Conservation (phyloP, 2,888 invertebrate genomes). For the Euphydryas editha region DNA sequence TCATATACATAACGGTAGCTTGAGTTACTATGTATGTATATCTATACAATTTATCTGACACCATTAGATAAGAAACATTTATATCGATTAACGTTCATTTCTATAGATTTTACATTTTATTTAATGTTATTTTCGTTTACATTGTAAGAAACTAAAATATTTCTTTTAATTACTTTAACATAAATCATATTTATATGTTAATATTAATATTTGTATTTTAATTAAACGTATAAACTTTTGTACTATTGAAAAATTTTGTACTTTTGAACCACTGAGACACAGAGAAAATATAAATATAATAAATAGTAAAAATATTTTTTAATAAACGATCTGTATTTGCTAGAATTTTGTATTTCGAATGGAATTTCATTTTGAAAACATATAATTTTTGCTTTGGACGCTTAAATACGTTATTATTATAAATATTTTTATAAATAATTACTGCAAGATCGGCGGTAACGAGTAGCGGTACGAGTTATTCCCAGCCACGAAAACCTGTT, state of each 20-base stretch:
- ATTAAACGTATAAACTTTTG: not conserved
- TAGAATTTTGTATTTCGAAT: not conserved
- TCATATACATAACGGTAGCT: slow-evolving; percentile 42
- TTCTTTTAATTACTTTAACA: too few relatives aligned
- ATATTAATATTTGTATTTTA: too few relatives aligned
- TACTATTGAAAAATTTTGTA: not conserved
- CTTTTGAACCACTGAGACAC: not conserved
- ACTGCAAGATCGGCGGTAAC: slow-evolving; percentile 39
- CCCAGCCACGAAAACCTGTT: slow-evolving; percentile 62
- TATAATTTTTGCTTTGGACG: not conserved
- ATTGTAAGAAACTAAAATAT: too few relatives aligned
- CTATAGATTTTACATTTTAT: not conserved
- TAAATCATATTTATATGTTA: too few relatives aligned
- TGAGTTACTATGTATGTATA: slow-evolving; percentile 34
- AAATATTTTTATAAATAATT: slow-evolving; percentile 41
- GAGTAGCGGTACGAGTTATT: slow-evolving; percentile 42
- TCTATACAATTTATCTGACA: slow-evolving; percentile 39
- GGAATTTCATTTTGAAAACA: not conserved
- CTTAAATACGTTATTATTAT: slow-evolving; percentile 28
- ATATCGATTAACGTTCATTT: slow-evolving; percentile 25
- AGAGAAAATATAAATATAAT: not conserved
- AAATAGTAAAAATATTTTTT: not conserved
- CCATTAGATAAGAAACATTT: slow-evolving; percentile 30
- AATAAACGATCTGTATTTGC: not conserved
- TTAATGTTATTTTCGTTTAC: not conserved